Evolutionary conservation across 2,888 invertebrate species (phyloP).

Genomic region (Gnatocerus cornutus): DNA sequence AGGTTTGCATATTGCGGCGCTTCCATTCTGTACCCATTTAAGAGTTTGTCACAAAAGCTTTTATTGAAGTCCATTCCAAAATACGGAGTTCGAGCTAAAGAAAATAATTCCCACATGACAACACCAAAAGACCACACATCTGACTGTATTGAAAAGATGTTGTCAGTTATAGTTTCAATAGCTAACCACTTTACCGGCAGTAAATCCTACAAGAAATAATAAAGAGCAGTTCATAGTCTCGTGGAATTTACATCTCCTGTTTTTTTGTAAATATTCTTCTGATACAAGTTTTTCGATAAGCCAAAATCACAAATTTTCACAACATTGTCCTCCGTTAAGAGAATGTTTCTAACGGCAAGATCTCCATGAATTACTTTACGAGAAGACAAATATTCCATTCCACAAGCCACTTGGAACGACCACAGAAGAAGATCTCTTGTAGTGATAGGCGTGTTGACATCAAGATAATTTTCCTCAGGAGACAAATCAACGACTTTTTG

Average conservation of each 20-base stretch:
- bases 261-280: conserved; percentile 92
- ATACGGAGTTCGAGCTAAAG: conserved; percentile 89
- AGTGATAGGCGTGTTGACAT: conserved; percentile 75
- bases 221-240: too few species aligned
- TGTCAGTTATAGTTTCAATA: conserved; percentile 92
- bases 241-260: conserved; percentile 87
- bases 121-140: conserved; percentile 97
- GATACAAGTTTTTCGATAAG: conserved; percentile 91
- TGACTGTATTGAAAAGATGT: conserved; percentile 94
- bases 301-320: conserved; percentile 99
- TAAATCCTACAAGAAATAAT: neutral
- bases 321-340: conserved; percentile 90
- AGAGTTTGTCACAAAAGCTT: conserved; percentile 81
- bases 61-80: conserved; percentile 86
- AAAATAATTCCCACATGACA: conserved; percentile 92
- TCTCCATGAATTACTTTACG: conserved; percentile 92
- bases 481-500: too few species aligned
- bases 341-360: conserved; percentile 91
- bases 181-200: conserved; percentile 98
- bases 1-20: conserved; percentile 89
- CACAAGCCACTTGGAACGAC: conserved; percentile 94
- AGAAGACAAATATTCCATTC: conserved; percentile 95
- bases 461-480: conserved; percentile 57
- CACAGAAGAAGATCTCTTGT: conserved; percentile 91
- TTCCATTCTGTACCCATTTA: conserved; percentile 91